A percentile compares a stretch with the other conserved stretches of the same genome.
These are phyloP conservation scores for Pterobdella sp. DNA, from an alignment of 2,888 invertebrate species.

Conservation along the genomic window DNA sequence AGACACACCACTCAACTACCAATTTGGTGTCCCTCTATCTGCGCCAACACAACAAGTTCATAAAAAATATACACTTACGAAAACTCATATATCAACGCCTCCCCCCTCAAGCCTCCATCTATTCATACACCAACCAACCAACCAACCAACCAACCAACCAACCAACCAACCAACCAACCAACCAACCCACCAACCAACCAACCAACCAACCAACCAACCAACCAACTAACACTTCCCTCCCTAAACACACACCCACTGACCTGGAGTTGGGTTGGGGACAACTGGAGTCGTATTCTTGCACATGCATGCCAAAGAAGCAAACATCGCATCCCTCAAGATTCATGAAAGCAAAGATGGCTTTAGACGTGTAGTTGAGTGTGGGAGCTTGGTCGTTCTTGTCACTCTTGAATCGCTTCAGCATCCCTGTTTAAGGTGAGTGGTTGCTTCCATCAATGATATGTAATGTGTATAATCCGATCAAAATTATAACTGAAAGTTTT, in stretches of 20 bases:
- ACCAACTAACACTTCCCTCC: background rate
- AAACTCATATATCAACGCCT: background rate
- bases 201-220: background rate
- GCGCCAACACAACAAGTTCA: no score
- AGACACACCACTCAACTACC: no score
- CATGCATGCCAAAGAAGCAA: slow-evolving; percentile 99
- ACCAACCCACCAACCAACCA: background rate
- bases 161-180: background rate
- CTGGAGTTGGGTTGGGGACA: slow-evolving; percentile 84
- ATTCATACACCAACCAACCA: background rate
- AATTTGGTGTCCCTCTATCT: no score
- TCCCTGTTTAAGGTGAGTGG: background rate
- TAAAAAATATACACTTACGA: background rate
- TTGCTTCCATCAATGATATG: no score
- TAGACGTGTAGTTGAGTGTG: slow-evolving; percentile 67
- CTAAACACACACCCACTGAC: slow-evolving; percentile 39
- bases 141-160: no score
- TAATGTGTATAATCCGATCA: no score
- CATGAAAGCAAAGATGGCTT: slow-evolving; percentile 97
- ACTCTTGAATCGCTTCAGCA: background rate
- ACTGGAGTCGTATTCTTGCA: slow-evolving; percentile 97
- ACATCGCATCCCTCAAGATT: slow-evolving; percentile 96
- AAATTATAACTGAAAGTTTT: no score
- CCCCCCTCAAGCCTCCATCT: background rate
- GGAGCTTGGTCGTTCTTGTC: background rate